These are phyloP conservation scores for Torymus tubicola DNA, from an alignment of 2,888 invertebrate genomes.

Conservation along the genomic window DNA sequence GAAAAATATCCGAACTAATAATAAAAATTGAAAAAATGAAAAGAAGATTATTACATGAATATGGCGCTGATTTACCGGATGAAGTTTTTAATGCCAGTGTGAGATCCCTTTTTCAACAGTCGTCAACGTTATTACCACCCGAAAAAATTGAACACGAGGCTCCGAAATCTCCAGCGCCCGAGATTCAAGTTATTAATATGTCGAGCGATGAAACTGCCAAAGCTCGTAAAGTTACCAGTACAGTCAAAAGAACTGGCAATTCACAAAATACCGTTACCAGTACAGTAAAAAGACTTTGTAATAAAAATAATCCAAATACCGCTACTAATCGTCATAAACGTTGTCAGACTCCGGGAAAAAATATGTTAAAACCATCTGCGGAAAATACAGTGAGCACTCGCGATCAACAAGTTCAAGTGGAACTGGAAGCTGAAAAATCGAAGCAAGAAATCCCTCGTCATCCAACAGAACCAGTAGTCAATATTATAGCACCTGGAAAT, in stretches of 20 bases:
- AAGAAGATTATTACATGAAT: constrained; percentile 68
- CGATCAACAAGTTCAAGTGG: constrained; percentile 65
- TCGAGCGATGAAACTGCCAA: constrained; percentile 61
- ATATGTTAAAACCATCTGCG: constrained; percentile 53
- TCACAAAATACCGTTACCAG: constrained; percentile 1
- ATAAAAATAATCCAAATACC: too few species aligned
- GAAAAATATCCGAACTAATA: constrained; percentile 70
- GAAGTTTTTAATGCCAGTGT: constrained; percentile 69
- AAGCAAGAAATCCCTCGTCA: constrained; percentile 56
- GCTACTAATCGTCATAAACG: too few species aligned
- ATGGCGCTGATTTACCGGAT: constrained; percentile 70
- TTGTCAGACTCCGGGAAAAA: constrained; percentile 66
- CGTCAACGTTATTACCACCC: constrained; percentile 30
- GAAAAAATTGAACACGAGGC: constrained; percentile 25
- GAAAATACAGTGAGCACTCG: constrained; percentile 57
- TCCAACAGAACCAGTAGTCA: constrained; percentile 66
- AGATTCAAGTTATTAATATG: constrained; percentile 71
- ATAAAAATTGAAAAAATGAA: constrained; percentile 72
- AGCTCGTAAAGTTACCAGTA: constrained; percentile 50
- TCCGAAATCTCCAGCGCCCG: constrained; percentile 61
- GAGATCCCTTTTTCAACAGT: constrained; percentile 64
- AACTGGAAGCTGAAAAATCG: constrained; percentile 46
- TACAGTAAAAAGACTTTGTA: too few species aligned
- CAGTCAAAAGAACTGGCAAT: constrained; percentile 52
- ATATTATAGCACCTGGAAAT: constrained; percentile 64